Evolutionary conservation across 2,888 invertebrate genomes (phyloP).

Genomic region (Meteorus cinctellus): DNA sequence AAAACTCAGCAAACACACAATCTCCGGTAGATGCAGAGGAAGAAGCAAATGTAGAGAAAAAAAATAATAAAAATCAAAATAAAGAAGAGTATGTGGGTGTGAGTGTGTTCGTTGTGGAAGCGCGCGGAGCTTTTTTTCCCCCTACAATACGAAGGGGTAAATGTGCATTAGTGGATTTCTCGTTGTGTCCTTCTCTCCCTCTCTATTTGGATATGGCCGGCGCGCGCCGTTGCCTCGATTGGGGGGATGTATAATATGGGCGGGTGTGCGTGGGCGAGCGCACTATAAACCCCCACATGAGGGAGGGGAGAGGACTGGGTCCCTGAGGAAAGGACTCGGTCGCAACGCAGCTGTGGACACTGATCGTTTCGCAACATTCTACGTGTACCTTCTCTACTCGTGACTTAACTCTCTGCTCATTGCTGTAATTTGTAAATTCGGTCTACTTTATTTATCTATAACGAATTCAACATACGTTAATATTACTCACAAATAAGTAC

Average conservation of each 20-base stretch:
- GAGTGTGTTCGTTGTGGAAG: too few relatives aligned
- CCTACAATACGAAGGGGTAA: slow-evolving; percentile 35
- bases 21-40: neutral
- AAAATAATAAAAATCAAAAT: neutral
- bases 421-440: neutral
- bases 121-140: neutral
- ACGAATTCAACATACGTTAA: too few relatives aligned
- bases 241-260: slow-evolving; percentile 26
- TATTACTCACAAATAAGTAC: too few relatives aligned
- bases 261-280: slow-evolving; percentile 44
- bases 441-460: neutral
- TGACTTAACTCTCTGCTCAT: slow-evolving; percentile 6
- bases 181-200: neutral
- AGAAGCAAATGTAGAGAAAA: neutral
- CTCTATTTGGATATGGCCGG: slow-evolving; percentile 10
- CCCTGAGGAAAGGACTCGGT: slow-evolving; percentile 53
- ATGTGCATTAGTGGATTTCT: slow-evolving; percentile 50
- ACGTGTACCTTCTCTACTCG: slow-evolving; percentile 20
- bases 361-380: slow-evolving; percentile 36
- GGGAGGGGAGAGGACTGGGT: slow-evolving; percentile 45
- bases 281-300: slow-evolving; percentile 21
- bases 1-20: too few relatives aligned
- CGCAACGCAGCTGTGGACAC: slow-evolving; percentile 47
- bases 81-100: neutral
- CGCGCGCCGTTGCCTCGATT: slow-evolving; percentile 36